Percentiles rank a stretch among this genome's conserved stretches.
Conservation (phyloP, 1,140 invertebrate genomes). For the Colletes gigas region DNA sequence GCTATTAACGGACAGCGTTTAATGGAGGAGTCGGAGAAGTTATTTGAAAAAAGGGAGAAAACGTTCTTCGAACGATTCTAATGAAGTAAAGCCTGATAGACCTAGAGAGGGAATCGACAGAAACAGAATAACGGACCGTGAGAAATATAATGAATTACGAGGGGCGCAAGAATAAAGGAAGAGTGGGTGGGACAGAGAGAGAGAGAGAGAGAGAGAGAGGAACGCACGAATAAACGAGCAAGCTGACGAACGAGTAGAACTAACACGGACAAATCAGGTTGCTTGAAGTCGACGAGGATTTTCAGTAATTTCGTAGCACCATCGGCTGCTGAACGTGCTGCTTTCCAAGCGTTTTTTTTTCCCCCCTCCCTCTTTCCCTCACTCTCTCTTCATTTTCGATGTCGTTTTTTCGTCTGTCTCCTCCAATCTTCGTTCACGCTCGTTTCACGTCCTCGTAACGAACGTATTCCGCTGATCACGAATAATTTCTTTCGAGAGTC, state of each 20-base stretch:
- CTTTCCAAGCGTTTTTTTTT: slow-evolving; percentile 43
- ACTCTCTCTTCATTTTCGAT: not conserved
- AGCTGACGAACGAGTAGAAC: slow-evolving; percentile 49
- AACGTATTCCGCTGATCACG: slow-evolving; percentile 64
- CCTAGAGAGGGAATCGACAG: slow-evolving; percentile 22
- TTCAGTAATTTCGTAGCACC: slow-evolving; percentile 60
- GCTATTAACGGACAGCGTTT: slow-evolving; percentile 3
- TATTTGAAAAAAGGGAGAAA: slow-evolving; percentile 7
- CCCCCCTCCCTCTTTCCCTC: too few relatives aligned
- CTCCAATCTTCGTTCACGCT: slow-evolving; percentile 40
- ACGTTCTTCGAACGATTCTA: slow-evolving; percentile 27
- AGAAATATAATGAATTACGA: slow-evolving; percentile 45
- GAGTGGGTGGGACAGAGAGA: not conserved
- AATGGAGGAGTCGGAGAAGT: not conserved
- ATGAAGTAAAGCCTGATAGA: slow-evolving; percentile 40
- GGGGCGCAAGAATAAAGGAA: slow-evolving; percentile 21
- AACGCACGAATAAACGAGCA: slow-evolving; percentile 49
- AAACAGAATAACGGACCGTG: slow-evolving; percentile 45
- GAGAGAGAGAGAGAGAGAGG: not conserved
- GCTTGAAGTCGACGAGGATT: slow-evolving; percentile 58
- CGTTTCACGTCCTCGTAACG: slow-evolving; percentile 57
- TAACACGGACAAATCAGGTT: slow-evolving; percentile 54
- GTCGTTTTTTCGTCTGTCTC: slow-evolving; percentile 27
- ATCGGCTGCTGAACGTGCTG: slow-evolving; percentile 50
- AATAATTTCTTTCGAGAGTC: slow-evolving; percentile 62